Percentiles rank a stretch among this genome's conserved stretches.
phyloP scores from a whole-genome alignment of 2,113 vertebrate genomes.

The Mus spicilegus region DNA sequence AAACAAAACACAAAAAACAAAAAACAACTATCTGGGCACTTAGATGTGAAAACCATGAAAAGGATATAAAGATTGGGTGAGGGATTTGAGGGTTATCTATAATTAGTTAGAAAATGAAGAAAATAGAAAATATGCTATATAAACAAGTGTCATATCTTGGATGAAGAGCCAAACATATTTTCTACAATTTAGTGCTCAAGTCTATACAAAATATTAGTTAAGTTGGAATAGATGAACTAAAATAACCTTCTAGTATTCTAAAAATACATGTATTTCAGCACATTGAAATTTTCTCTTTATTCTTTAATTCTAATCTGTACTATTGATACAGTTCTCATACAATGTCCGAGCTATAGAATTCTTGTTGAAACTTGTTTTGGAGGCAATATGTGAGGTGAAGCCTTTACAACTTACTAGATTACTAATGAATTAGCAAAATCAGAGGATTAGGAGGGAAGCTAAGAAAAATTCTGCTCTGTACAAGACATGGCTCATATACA shows the following conservation, averaged over 20 bases:
- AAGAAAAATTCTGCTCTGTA: not conserved
- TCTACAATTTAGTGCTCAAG: not conserved
- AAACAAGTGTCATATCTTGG: not conserved
- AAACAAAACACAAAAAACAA: no score
- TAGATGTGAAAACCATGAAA: not conserved
- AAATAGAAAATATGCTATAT: not conserved
- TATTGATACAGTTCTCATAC: not conserved
- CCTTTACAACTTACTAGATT: not conserved
- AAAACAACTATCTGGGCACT: not conserved
- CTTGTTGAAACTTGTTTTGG: not conserved
- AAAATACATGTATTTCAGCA: not conserved
- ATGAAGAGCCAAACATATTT: not conserved
- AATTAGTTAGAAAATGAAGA: not conserved
- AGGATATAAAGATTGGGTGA: not conserved
- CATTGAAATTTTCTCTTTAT: not conserved
- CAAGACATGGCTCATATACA: not conserved
- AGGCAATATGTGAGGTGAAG: accelerated
- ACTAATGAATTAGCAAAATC: not conserved
- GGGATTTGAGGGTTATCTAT: not conserved
- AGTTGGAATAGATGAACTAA: not conserved
- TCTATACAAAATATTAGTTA: not conserved
- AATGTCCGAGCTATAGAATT: not conserved
- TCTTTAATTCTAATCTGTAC: not conserved
- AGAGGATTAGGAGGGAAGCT: not conserved
- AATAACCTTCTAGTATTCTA: not conserved